Evolutionary conservation across 2,797 vertebrate species (phyloP).

Genomic region (Argya squamiceps): DNA sequence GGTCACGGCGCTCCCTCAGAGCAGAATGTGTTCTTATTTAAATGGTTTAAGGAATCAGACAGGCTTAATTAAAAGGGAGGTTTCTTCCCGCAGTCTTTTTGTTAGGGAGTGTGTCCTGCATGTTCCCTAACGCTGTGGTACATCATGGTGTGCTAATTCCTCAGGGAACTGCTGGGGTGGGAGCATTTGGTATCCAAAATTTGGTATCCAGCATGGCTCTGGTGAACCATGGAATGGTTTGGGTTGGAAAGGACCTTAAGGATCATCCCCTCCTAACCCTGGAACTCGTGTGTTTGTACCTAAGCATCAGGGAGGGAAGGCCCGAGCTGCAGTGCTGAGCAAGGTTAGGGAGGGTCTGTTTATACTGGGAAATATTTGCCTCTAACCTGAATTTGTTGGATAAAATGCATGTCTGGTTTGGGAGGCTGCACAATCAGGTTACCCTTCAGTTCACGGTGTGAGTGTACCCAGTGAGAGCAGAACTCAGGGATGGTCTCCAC

Average conservation of each 20-base stretch:
- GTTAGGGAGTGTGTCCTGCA: neutral
- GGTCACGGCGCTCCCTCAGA: fast-evolving
- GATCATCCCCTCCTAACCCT: neutral
- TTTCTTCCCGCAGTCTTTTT: neutral
- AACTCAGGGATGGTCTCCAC: fast-evolving
- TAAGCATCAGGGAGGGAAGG: neutral
- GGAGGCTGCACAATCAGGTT: neutral
- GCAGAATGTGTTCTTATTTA: neutral
- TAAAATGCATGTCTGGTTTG: neutral
- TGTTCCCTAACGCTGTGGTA: neutral
- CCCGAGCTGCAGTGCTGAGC: neutral
- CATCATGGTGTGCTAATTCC: fast-evolving
- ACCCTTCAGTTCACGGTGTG: fast-evolving
- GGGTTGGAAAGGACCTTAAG: neutral
- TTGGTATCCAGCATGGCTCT: neutral
- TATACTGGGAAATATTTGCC: fast-evolving
- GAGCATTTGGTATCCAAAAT: fast-evolving
- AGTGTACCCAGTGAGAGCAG: neutral
- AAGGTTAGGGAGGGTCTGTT: neutral
- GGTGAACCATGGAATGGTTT: neutral
- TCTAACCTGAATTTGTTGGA: neutral
- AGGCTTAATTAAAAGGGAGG: neutral
- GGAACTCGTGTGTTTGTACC: fast-evolving
- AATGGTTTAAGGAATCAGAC: neutral
- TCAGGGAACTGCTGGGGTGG: fast-evolving